Evolutionary conservation across 1,140 invertebrate species (phyloP).

Genomic region (Pseudobourletiella spinata): DNA sequence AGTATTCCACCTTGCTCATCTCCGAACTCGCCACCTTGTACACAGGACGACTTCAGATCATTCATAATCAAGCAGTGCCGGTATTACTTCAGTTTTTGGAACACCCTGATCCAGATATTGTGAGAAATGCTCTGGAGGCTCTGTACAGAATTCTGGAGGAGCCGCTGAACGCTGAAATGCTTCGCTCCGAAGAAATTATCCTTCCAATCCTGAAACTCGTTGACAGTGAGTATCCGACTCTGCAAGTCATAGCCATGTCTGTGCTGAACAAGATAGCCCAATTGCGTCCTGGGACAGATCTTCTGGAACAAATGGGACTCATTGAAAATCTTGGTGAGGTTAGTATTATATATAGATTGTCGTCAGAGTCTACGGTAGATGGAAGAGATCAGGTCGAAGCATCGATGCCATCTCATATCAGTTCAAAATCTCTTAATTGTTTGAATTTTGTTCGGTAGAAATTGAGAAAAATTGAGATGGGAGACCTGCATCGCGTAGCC

Average conservation of each 20-base stretch:
- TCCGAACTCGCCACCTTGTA: slow-evolving; percentile 20
- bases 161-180: slow-evolving; percentile 16
- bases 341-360: too few species aligned
- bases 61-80: slow-evolving; percentile 16
- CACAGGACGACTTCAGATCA: slow-evolving; percentile 25
- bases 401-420: too few species aligned
- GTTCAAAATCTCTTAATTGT: too few species aligned
- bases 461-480: slow-evolving; percentile 5
- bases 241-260: slow-evolving; percentile 21
- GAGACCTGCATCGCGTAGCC: slow-evolving; percentile 19
- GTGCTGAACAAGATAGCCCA: slow-evolving; percentile 16
- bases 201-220: slow-evolving; percentile 2
- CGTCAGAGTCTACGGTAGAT: not conserved
- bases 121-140: slow-evolving; percentile 23
- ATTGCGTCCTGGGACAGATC: not conserved
- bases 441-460: too few species aligned
- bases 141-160: slow-evolving; percentile 26
- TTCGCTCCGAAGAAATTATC: not conserved
- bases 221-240: slow-evolving; percentile 19
- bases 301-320: slow-evolving; percentile 13
- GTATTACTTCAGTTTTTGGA: slow-evolving; percentile 1
- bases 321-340: slow-evolving; percentile 4
- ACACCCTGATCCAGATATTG: slow-evolving; percentile 26
- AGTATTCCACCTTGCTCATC: slow-evolving; percentile 18
- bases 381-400: too few species aligned